phyloP scores from a whole-genome alignment of 2,888 invertebrate species.

The Amiota communis region DNA sequence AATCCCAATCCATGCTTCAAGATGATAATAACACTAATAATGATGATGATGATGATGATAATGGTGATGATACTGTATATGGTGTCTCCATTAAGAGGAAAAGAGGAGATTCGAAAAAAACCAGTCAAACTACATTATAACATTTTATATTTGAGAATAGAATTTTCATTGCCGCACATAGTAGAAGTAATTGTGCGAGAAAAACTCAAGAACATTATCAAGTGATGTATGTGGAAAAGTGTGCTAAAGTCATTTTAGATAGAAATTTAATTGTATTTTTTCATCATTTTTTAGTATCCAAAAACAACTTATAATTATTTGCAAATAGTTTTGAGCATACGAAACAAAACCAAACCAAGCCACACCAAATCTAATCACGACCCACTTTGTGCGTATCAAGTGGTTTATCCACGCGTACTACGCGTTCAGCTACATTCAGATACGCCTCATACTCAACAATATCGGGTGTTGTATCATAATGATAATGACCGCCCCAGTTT shows the following conservation, averaged over 20 bases:
- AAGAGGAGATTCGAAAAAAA: not conserved
- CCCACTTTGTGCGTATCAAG: conserved; percentile 79
- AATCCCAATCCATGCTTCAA: not conserved
- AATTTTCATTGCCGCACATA: conserved; percentile 19
- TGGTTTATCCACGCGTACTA: conserved; percentile 86
- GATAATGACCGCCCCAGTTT: conserved; percentile 96
- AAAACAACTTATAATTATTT: conserved; percentile 10
- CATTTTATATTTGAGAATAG: not conserved
- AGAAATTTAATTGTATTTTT: not conserved
- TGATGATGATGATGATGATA: no score
- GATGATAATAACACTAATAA: not conserved
- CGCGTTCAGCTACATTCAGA: conserved; percentile 83
- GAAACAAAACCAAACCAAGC: not conserved
- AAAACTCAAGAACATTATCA: not conserved
- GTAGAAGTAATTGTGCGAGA: conserved; percentile 4
- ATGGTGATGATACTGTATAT: no score
- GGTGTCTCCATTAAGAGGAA: no score
- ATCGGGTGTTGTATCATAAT: conserved; percentile 93
- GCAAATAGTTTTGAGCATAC: not conserved
- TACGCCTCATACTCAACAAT: conserved; percentile 90
- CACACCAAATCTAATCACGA: conserved; percentile 78
- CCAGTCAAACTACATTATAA: conserved; percentile 13
- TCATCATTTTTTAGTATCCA: not conserved
- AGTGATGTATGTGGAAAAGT: no score
- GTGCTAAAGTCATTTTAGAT: not conserved